Conservation (phyloP, 1,140 invertebrate genomes). For the Apis mellifera region DNA sequence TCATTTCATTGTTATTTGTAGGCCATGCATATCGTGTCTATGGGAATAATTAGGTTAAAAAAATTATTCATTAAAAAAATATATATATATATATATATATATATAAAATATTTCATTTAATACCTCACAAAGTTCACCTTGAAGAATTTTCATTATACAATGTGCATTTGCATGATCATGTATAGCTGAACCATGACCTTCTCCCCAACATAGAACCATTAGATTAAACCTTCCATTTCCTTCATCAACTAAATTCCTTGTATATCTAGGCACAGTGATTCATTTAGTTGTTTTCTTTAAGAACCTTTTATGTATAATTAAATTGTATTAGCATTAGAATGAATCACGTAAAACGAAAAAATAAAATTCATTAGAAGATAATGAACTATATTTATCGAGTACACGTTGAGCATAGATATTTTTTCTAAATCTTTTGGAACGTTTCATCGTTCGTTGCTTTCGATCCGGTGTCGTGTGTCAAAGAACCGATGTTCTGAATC, state of each 20-base stretch:
- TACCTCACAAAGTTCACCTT: slow-evolving; percentile 87
- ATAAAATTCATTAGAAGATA: not conserved
- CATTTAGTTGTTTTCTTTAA: not conserved
- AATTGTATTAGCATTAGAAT: not conserved
- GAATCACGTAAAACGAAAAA: not conserved
- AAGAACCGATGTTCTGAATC: slow-evolving; percentile 54
- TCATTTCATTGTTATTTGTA: slow-evolving; percentile 59
- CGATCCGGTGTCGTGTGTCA: slow-evolving; percentile 28
- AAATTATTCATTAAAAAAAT: not conserved
- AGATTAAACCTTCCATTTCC: slow-evolving; percentile 99
- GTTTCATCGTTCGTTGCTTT: not conserved
- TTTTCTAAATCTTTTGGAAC: not conserved
- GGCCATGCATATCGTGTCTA: slow-evolving; percentile 91
- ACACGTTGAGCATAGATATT: not conserved
- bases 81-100: not conserved
- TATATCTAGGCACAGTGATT: slow-evolving; percentile 87
- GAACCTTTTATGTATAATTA: not conserved
- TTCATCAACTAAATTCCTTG: slow-evolving; percentile 94
- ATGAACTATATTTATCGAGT: not conserved
- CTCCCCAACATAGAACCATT: slow-evolving; percentile 98
- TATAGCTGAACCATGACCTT: slow-evolving; percentile 96
- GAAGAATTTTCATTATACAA: slow-evolving; percentile 97
- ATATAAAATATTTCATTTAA: not conserved
- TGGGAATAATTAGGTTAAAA: slow-evolving; percentile 19
- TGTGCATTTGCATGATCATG: slow-evolving; percentile 98